Evolutionary conservation across 2,888 invertebrate species (phyloP), one percentile per base, ranked within the genome.

Genomic region (Tetheella fluctuosa): DNA sequence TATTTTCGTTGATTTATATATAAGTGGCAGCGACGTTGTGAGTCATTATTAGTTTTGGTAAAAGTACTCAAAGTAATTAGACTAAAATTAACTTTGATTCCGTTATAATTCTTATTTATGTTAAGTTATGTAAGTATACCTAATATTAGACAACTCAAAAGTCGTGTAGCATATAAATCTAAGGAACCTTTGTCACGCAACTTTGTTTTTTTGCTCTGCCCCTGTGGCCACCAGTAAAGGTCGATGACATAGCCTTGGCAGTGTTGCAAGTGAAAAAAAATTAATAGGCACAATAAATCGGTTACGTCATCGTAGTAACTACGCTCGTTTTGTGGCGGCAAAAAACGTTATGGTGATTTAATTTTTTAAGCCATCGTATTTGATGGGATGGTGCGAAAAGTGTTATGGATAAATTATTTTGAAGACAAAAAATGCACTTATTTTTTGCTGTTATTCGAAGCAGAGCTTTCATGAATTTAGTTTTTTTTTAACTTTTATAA

Each of bases 211-310:
- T 83, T 81, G 67, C 67, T 58, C 52, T 61, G 61, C 60, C 64
- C 61, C 71, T 81, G 74, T 76, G 8, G 42, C 42, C 48, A 17
- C 15, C 17, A 48, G 48, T 7, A 60, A 61, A 75, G 88, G 86
- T 89, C 85, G 73, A 81, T 85, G 88, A 85, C 85, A 75, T 81
- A 73, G 77, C 83, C 84, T 84, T 84, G 83, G 73, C 70, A 68
- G 75, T 83, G 81, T 84, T 86, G 78, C 78, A 71, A 77, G 71
- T 67, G 68, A 72, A 81, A 85, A 86, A 84, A 85, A 84, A 74
- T 71, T 74, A 76, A 78, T 74, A 74, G 74, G 73, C 80, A 77
- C 71, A 75, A 77, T 76, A 78, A 82, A 83, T 82, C 76, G 80
- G 77, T 86, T 83, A 74, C 80, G 76, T 85, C 85, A 86, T 66